Evolutionary conservation across 2,797 vertebrate species (phyloP).

Genomic region (Danio choprae): DNA sequence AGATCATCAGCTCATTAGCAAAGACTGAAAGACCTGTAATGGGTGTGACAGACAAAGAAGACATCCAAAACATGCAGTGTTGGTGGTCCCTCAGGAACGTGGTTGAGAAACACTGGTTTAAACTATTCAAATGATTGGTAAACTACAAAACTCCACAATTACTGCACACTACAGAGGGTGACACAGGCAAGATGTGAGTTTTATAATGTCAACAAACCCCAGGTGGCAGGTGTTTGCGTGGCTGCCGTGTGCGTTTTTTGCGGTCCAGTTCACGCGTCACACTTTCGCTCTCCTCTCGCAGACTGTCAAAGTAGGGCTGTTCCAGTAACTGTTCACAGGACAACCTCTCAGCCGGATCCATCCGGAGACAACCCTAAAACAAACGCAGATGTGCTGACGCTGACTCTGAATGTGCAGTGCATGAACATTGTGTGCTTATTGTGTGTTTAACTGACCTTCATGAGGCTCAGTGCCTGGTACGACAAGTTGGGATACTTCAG

Average conservation of each 20-base stretch:
- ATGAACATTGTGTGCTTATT: not conserved
- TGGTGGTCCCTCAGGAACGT: no score
- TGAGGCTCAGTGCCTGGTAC: constrained; percentile 83
- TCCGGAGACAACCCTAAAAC: constrained; percentile 85
- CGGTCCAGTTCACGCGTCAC: constrained; percentile 76
- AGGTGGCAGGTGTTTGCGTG: constrained; percentile 81
- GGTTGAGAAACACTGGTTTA: no score
- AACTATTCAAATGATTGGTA: not conserved
- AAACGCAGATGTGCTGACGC: not conserved
- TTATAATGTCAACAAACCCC: constrained; percentile 77
- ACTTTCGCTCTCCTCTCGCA: constrained; percentile 75
- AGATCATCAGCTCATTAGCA: no score
- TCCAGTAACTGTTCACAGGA: constrained; percentile 90
- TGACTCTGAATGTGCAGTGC: not conserved
- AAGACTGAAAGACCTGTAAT: no score
- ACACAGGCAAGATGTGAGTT: not conserved
- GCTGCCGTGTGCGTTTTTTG: constrained; percentile 75
- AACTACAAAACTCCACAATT: not conserved
- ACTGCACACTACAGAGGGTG: not conserved
- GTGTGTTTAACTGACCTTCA: constrained; percentile 84
- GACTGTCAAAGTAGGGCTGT: constrained; percentile 88
- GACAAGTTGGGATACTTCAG: constrained; percentile 88
- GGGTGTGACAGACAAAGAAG: no score
- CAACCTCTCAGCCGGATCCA: constrained; percentile 89
- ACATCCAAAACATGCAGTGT: no score